Evolutionary conservation across 2,113 vertebrate species (phyloP), one percentile per base, ranked within the genome.

Genomic region (Sturnira hondurensis): DNA sequence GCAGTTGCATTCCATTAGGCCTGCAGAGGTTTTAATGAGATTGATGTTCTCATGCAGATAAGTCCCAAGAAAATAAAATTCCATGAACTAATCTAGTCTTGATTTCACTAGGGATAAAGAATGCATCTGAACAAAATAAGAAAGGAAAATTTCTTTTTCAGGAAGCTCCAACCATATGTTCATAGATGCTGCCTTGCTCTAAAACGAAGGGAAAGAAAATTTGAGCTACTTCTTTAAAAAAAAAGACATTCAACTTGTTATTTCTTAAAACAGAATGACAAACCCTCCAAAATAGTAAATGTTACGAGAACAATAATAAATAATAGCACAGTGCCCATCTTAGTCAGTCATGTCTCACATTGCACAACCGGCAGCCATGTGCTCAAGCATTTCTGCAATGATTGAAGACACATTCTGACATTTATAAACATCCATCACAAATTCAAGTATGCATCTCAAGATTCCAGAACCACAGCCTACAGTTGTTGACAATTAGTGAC

Each of bases 111-210:
- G 67, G 67, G 73, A 92, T 93, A 92, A 97, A 96, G 92, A 93
- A 94, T 91, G 65, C 78, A 56, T 93, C 80, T 91, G 91, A 96
- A 87, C 93, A 96, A 97, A 97, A 95, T 96, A 82, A 97, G 82
- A 61, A 94, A 97, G 85, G 63, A 86, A 61, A 95, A 91, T 97
- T 96, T 97, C 95, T 95, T 96, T 95, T 96, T 96, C 93, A 97
- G 89, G 93, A 97, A 94, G 91, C 85, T 89, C n/a, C 63, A 94
- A 94, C 74, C 96, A 97, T 95, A 96, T 97, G 96, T 96, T 97
- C 41, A 97, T 94, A 97, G 94, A 97, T 94, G 97, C 50, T 96
- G 92, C 43, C 61, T 91, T 95, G 67, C 68, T 93, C 31, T 13
- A 95, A 95, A 96, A 82, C 54, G 71, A 31, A 84, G 41, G 41